Evolutionary conservation across 2,888 invertebrate genomes (phyloP).

Genomic region (Lymantria dispar): DNA sequence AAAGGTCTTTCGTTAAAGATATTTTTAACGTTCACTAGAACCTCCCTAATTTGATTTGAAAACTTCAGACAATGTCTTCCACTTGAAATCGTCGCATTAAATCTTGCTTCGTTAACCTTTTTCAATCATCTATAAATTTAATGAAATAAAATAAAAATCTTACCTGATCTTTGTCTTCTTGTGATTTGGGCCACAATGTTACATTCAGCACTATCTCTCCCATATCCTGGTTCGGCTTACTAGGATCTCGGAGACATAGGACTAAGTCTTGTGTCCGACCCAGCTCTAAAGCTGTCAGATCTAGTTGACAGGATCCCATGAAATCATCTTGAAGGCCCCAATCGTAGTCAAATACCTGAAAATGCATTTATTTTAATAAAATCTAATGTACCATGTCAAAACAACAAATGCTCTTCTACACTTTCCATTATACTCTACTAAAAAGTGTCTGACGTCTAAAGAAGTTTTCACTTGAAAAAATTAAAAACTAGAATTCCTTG

Average conservation of each 20-base stretch:
- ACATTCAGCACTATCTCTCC: slow-evolving; percentile 93
- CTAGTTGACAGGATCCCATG: slow-evolving; percentile 95
- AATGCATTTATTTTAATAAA: not conserved
- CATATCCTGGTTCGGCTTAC: slow-evolving; percentile 85
- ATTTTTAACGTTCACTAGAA: too few species aligned
- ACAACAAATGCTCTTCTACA: too few species aligned
- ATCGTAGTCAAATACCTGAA: slow-evolving; percentile 97
- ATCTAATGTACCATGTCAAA: too few species aligned
- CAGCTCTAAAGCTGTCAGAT: slow-evolving; percentile 91
- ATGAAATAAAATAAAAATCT: not conserved
- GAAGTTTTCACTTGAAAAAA: too few species aligned
- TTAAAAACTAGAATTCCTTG: too few species aligned
- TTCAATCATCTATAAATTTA: not conserved
- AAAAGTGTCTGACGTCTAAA: too few species aligned
- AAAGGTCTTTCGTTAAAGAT: too few species aligned
- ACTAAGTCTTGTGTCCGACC: slow-evolving; percentile 89
- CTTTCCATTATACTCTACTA: too few species aligned
- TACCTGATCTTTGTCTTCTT: slow-evolving; percentile 97
- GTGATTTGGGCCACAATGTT: slow-evolving; percentile 95
- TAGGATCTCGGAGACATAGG: slow-evolving; percentile 90
- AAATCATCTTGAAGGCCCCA: slow-evolving; percentile 98
- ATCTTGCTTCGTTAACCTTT: too few species aligned
- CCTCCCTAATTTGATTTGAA: too few species aligned
- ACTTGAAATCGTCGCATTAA: too few species aligned
- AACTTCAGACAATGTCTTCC: too few species aligned